Conservation (phyloP, 1,140 invertebrate genomes). For the Homarus americanus region DNA sequence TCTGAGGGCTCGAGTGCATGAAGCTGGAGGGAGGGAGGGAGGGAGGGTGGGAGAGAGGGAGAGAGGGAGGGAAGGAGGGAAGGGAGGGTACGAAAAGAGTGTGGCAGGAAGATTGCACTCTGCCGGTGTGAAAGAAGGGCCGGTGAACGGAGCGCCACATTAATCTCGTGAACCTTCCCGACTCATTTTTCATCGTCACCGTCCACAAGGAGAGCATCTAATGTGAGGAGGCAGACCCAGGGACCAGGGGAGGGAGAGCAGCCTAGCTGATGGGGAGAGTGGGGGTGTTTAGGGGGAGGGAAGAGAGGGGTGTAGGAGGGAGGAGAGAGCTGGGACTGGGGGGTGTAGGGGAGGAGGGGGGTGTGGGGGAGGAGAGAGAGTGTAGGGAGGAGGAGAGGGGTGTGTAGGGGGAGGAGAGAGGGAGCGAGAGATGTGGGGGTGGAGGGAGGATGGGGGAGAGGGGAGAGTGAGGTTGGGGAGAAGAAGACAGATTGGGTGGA, state of each 20-base stretch:
- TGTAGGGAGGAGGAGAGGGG: background rate
- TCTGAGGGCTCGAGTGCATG: background rate
- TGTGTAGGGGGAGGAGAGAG: background rate
- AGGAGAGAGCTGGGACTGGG: background rate
- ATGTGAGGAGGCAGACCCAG: constrained; percentile 23
- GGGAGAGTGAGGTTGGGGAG: background rate
- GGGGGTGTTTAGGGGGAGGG: background rate
- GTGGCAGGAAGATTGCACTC: background rate
- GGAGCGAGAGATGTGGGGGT: background rate
- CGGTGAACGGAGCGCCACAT: constrained; percentile 1
- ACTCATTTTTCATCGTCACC: constrained; percentile 32
- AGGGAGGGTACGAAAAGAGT: background rate
- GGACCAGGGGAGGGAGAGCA: background rate
- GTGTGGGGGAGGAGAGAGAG: background rate
- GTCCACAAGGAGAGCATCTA: constrained; percentile 22
- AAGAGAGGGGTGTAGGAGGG: background rate
- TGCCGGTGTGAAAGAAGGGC: constrained; percentile 17
- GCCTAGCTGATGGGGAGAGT: background rate
- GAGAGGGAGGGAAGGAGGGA: background rate
- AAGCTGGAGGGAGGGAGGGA: background rate
- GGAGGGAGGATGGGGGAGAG: background rate
- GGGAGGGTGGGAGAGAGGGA: constrained; percentile 1
- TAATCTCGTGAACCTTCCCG: constrained; percentile 31
- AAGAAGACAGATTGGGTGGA: background rate
- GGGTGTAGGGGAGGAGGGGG: background rate